Evolutionary conservation across 2,888 invertebrate genomes (phyloP), one percentile per base, ranked within the genome.

Genomic region (Chymomyza procnemis): DNA sequence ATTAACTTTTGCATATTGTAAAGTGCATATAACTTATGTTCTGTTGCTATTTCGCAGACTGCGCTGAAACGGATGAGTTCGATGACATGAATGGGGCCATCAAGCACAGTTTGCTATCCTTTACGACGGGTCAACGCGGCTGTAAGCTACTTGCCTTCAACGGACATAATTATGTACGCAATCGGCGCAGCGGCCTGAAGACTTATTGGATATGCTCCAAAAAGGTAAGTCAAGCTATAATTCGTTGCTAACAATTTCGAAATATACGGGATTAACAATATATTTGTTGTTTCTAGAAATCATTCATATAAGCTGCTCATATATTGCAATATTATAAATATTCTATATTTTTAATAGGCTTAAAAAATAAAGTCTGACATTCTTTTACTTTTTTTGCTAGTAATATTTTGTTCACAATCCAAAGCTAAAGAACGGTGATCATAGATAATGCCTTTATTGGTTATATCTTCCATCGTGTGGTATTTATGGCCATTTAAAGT

Each of bases 181-280:
- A 91, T 78, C 88, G 91, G 16, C 83, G 87, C n/a, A 89, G 88
- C 63, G 90, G 90, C 1, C 80, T 87, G 2, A 91, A 90, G 73
- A 91, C 90, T 0, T 91, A 91, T 70, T 91, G 91, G 91, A 90
- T 91, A 66, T 91, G 91, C 69, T 88, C 91, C 1, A 91, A 90
- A 73, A 91, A 91, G 87, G 91, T 91, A 65, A 75, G 71, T 64
- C 12, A 46, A 30, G 2, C 8, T 60, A 4, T 5, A 16, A 19
- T 9, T 21, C 18, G 12, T 60, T 21, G 34, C 12, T 41, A 9
- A 41, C 34, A 12, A 41, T 41, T 41, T 41, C 9, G 34, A 41
- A 14, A 12, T 12, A 12, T 1, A 12, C 3, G 34, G 9, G 4
- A 8, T 50, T 14, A 1, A 47, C 14, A 12, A 19, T n/a, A 21